Evolutionary conservation across 2,113 vertebrate species (phyloP).

Genomic region (Myiozetetes cayanensis): DNA sequence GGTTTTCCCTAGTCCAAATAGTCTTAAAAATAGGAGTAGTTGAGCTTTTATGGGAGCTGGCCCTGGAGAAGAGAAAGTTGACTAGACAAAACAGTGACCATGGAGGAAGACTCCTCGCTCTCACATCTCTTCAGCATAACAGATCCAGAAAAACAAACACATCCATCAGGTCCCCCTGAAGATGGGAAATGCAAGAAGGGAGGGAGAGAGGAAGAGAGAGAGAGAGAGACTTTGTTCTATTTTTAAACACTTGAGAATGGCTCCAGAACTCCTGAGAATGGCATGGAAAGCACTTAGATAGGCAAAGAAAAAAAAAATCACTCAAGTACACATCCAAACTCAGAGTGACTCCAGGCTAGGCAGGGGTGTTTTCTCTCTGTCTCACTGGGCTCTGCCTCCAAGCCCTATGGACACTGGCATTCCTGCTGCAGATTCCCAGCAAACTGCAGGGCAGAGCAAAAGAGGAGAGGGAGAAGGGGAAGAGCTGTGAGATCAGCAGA

Average conservation of each 20-base stretch:
- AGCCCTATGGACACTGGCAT: accelerated
- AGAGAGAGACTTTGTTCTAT: neutral
- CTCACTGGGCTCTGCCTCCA: neutral
- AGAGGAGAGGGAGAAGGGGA: neutral
- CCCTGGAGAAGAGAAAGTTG: neutral
- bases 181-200: neutral
- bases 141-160: slow-evolving; percentile 1
- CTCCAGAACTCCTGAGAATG: slow-evolving; percentile 29
- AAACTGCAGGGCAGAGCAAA: neutral
- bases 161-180: neutral
- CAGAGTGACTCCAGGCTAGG: neutral
- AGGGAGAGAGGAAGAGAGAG: neutral
- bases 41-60: neutral
- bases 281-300: neutral
- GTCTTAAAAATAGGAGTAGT: slow-evolving; percentile 26
- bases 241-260: slow-evolving; percentile 26
- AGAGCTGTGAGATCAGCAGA: neutral
- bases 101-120: neutral
- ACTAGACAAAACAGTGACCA: slow-evolving; percentile 29
- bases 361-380: neutral
- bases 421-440: neutral
- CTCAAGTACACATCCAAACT: neutral
- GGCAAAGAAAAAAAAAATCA: neutral
- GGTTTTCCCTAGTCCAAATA: neutral
- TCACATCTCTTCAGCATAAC: neutral